Percentiles rank a stretch among this genome's conserved stretches.
Evolutionary conservation across 2,888 invertebrate species (phyloP).

Genomic region (Microctonus hyperodae): DNA sequence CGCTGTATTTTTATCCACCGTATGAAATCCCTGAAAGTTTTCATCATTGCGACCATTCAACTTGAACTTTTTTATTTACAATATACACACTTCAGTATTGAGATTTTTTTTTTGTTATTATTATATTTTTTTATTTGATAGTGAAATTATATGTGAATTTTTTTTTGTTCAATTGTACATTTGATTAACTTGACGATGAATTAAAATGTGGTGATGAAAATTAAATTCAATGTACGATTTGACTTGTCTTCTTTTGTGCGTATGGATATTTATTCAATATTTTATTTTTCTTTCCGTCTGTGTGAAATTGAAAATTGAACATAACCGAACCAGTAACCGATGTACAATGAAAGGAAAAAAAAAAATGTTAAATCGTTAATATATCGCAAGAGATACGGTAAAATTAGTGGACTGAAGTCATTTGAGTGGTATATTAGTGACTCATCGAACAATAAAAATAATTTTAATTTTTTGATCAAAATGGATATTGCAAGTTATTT

Average conservation of each 20-base stretch:
- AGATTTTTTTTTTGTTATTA: neutral
- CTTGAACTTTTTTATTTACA: neutral
- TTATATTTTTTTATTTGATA: neutral
- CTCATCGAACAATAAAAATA: neutral
- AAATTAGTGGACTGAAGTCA: neutral
- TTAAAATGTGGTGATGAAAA: neutral
- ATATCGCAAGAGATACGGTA: neutral
- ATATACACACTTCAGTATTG: neutral
- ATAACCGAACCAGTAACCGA: neutral
- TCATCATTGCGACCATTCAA: neutral
- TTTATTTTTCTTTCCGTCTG: neutral
- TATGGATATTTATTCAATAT: neutral
- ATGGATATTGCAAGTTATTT: neutral
- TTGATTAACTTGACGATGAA: too few relatives aligned
- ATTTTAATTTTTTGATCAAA: neutral
- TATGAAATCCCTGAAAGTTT: neutral
- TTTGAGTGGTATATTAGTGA: neutral
- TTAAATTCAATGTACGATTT: neutral
- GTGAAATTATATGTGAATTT: too few relatives aligned
- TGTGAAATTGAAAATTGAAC: neutral
- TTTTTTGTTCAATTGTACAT: too few relatives aligned
- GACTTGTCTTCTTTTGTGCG: neutral
- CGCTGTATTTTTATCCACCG: neutral
- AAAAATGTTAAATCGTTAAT: neutral
- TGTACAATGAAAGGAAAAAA: neutral